Evolutionary conservation across 2,888 invertebrate genomes (phyloP), one percentile per base, ranked within the genome.

Genomic region (Stenolophus ochropezus): DNA sequence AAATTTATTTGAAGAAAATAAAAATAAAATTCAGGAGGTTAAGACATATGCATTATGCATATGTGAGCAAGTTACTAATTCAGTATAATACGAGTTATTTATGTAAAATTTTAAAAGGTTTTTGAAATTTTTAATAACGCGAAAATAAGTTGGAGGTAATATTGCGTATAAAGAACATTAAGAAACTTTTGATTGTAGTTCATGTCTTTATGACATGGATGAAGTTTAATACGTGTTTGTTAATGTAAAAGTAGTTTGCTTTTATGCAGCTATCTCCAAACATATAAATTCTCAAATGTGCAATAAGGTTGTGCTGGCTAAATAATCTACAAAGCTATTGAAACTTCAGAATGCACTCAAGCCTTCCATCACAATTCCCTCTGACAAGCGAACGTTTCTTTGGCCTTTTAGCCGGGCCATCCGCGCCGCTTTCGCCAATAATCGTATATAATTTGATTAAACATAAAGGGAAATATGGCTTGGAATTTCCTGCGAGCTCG

Each of bases 391-490:
- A 4, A 4, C 18, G 2, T 73, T 73, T 73, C 73, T 49, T 73
- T 73, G 33, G 42, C 73, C 65, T 27, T 18, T 69, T 69, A 73
- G 47, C 11, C 6, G 6, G 8, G 11, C 49, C 23, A 73, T 51
- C 33, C 65, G 11, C 8, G 27, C 75, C 53, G 56, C 8, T 33
- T 71, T 42, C 80, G 58, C 73, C 80, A 80, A 80, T 80, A 80
- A 79, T 79, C 79, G 71, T 79, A 79, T 79, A 79, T 79, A 79
- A 80, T 80, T 80, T 80, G 56, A 80, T 80, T 73, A 80, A 80
- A 80, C 73, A 80, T 69, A 80, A 80, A 73, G 42, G 80, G 53
- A 80, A 80, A 80, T 80, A 80, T 80, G 73, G 73, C 23, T 20
- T 58, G 71, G 71, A 80, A 73, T 33, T 73, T 80, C 80, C 73